These are phyloP conservation scores for Tetramorium alpestre DNA, from an alignment of 1,140 invertebrate genomes.

Conservation along the genomic window DNA sequence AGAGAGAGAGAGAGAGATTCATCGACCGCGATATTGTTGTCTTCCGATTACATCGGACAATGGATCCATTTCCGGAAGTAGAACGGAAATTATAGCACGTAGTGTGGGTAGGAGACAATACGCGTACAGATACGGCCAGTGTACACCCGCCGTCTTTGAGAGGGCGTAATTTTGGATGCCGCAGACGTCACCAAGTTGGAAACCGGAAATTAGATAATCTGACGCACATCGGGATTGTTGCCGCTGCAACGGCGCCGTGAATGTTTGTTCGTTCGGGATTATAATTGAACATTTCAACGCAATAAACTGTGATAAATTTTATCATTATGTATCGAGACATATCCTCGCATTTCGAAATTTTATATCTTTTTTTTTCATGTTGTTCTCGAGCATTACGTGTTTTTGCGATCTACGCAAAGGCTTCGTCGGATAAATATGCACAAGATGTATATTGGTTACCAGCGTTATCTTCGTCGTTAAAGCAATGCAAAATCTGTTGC, in stretches of 20 bases:
- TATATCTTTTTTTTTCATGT: not conserved
- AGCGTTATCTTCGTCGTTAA: conserved; percentile 2
- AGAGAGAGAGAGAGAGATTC: conserved; percentile 42
- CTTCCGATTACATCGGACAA: conserved; percentile 75
- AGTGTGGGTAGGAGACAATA: conserved; percentile 39
- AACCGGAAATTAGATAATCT: conserved; percentile 71
- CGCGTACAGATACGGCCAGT: conserved; percentile 15
- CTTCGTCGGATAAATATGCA: not conserved
- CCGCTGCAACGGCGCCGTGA: conserved; percentile 8
- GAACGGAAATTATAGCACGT: conserved; percentile 72
- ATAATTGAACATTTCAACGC: conserved; percentile 26
- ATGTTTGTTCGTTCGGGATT: conserved; percentile 29
- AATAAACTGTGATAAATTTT: conserved; percentile 18
- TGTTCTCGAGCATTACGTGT: not conserved
- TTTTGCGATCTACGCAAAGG: not conserved
- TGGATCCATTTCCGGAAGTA: conserved; percentile 74
- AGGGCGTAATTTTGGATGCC: conserved; percentile 61
- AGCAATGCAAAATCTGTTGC: conserved; percentile 44
- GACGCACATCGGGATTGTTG: conserved; percentile 26
- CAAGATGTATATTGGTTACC: not conserved
- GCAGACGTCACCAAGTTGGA: conserved; percentile 60
- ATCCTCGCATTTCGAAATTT: not conserved
- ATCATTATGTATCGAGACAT: not conserved
- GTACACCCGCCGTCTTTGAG: conserved; percentile 58
- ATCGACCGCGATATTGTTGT: conserved; percentile 73